Percentiles rank a stretch among this genome's conserved stretches.
phyloP scores from a whole-genome alignment of 1,140 invertebrate genomes.

The Geopemphigus sp. region DNA sequence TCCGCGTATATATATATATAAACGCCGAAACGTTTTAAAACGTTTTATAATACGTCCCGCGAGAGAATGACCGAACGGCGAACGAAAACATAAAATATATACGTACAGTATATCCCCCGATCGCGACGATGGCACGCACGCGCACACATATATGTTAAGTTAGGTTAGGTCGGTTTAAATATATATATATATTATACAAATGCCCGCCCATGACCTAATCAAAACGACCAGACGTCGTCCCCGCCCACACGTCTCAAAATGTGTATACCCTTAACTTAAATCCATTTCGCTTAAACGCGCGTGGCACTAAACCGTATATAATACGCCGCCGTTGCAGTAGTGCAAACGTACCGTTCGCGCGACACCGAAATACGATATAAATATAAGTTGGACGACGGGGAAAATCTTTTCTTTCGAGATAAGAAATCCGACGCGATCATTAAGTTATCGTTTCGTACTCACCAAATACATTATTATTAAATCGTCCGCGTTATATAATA shows the following conservation, averaged over 20 bases:
- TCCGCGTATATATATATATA: not conserved
- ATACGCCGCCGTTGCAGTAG: not conserved
- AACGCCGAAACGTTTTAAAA: not conserved
- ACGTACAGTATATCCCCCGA: too few species aligned
- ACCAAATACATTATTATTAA: not conserved
- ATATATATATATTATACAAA: not conserved
- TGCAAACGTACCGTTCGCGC: not conserved
- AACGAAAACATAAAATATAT: slow-evolving; percentile 9
- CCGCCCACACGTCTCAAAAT: not conserved
- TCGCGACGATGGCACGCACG: not conserved
- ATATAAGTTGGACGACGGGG: not conserved
- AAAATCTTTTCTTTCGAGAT: not conserved
- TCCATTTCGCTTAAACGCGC: not conserved
- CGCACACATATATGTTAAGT: not conserved
- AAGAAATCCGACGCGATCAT: not conserved
- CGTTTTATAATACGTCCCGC: slow-evolving; percentile 30
- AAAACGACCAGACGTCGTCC: slow-evolving; percentile 12
- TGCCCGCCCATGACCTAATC: slow-evolving; percentile 19
- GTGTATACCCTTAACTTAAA: not conserved
- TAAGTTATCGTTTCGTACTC: slow-evolving; percentile 13
- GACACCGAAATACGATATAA: too few species aligned
- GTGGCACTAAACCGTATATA: not conserved
- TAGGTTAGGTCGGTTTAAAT: too few species aligned
- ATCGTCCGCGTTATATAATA: too few species aligned
- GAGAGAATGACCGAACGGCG: slow-evolving; percentile 8